Evolutionary conservation across 2,888 invertebrate species (phyloP), one percentile per base, ranked within the genome.

Genomic region (Luperina nickerlii): DNA sequence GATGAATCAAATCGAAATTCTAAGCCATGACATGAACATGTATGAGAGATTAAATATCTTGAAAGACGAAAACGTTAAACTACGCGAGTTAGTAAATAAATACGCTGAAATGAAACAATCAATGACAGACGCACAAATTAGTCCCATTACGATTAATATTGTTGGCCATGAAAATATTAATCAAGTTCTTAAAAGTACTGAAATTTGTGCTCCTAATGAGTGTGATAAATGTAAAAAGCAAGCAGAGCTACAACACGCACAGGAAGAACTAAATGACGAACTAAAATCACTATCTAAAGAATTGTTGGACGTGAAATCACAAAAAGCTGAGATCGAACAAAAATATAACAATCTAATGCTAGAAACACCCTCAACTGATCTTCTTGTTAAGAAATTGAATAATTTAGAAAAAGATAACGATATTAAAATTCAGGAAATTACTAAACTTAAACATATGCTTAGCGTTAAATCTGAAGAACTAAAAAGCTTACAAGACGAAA

Each of bases 401-500:
- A 82, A 82, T 72, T 87, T 94, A 82, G 94, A 96, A 90, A 92
- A 92, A 81, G 94, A 95, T 74, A 87, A 88, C n/a, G 82, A 85
- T 20, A 84, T 66, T 18, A 94, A 94, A 91, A 75, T 82, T 20
- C 89, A 88, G 48, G 94, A 95, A 90, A 88, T 94, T 38, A 84
- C 83, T 13, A 93, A 92, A 85, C 84, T 95, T 7, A 91, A 87
- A 63, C 88, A 87, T 57, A 81, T 84, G 18, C 83, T 96, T 18
- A 91, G 76, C 42, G 84, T 69, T 42, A 94, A 94, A 82, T 91
- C 87, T 76, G 85, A 87, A 63, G 87, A 95, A 86, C 85, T 97
- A 42, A 89, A 92, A 76, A 91, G 90, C 48, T 92, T 97, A 81
- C 97, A 97, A 92, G 93, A 93, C 24, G 97, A 97, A 92, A 96